Evolutionary conservation across 2,888 invertebrate species (phyloP), one percentile per base, ranked within the genome.

Genomic region (Drosophila subquinaria): DNA sequence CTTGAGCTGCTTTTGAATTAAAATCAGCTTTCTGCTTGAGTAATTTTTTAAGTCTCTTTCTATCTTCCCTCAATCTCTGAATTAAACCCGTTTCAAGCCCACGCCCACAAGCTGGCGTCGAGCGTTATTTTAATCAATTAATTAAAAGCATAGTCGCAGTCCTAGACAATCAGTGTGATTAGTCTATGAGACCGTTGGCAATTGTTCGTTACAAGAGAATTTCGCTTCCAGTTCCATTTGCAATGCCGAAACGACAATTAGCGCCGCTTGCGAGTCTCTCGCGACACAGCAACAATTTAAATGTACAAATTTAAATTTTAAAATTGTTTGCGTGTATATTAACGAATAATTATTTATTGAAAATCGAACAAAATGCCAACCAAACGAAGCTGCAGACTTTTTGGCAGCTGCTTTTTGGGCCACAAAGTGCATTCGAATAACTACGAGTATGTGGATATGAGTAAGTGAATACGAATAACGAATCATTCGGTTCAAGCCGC

Each of bases 171-270:
- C 40, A 67, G 23, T 23, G 55, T 38, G 52, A 45, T 47, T 53
- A 60, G 52, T 11, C 35, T 17, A 38, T 23, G 43, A n/a, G 45
- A 45, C 4, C 64, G 47, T 11, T 50, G 50, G 50, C 65, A 33
- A 45, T 36, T 45, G 42, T 20, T 43, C 6, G 42, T 20, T 43
- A 4, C 6, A 9, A 42, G 55, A 52, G 62, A 52, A 61, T 20
- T 60, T 60, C 20, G 66, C 74, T 55, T 38, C 73, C 79, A 90
- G 89, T 90, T 76, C 75, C 67, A 81, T 72, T 81, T 69, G 82
- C 77, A 90, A 88, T 84, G 90, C 78, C 69, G 75, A 75, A 71
- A 77, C 76, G 90, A 82, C 90, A 88, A 90, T 89, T 88, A 88
- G 90, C 75, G 69, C 52, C 65, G 73, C 56, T 43, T 68, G 61